phyloP scores from a whole-genome alignment of 2,113 vertebrate species.

The Scytalopus superciliaris region DNA sequence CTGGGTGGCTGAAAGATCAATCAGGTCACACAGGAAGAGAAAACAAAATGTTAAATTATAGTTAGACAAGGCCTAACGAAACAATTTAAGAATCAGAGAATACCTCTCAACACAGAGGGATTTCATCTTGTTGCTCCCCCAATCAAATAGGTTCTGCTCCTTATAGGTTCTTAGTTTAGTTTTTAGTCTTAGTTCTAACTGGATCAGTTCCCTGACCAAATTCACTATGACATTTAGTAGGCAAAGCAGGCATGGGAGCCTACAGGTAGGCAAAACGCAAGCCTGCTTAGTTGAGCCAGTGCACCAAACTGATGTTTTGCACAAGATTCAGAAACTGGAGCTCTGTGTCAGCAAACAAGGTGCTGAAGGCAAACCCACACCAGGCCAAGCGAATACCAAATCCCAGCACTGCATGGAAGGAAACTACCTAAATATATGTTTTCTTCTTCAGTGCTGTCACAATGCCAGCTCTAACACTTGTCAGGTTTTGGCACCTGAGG shows the following conservation, averaged over 20 bases:
- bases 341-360: not conserved
- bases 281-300: not conserved
- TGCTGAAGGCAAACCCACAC: not conserved
- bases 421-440: not conserved
- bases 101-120: not conserved
- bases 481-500: not conserved
- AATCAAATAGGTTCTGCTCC: not conserved
- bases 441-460: not conserved
- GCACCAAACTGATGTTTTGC: no score
- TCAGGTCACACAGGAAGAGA: not conserved
- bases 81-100: not conserved
- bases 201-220: not conserved
- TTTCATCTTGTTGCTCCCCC: accelerated
- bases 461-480: not conserved
- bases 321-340: not conserved
- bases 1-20: not conserved
- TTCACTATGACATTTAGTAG: not conserved
- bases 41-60: not conserved
- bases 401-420: not conserved
- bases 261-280: not conserved
- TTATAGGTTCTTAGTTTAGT: accelerated
- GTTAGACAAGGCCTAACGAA: not conserved
- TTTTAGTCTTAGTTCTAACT: not conserved
- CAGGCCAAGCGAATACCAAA: not conserved
- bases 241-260: not conserved